Base-by-base conservation (phyloP, 2,797 vertebrate species). In the Huso huso region DNA sequence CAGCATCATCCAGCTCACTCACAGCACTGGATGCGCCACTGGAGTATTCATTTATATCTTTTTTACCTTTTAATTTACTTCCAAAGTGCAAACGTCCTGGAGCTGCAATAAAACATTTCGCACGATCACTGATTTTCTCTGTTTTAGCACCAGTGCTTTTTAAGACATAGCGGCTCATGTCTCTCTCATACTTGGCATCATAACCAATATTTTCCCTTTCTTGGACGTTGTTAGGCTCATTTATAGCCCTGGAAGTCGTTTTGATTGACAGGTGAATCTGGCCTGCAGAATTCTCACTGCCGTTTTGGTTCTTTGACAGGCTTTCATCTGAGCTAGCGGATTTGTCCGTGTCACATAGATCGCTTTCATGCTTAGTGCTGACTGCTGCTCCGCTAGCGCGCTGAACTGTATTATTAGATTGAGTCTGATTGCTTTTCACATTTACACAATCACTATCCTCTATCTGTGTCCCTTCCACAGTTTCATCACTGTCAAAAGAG, bases 1-100 rank as follows among this genome's bases (percentile, higher is more conserved):
- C 96, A 0, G 96, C 95, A 68, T 99, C 96, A 65, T 99, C 96
- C 81, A 97, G 85, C 74, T 99, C 96, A 51, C 96, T 99, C 65
- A 97, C 90, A 5, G 94, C 97, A 69, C 96, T 97, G 77, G 96
- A 99, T 62, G 93, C 94, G 1, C 96, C 95, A 18, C 96, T 98
- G 69, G 94, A 95, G 73, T 92, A 93, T 68, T 95, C 95, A n/a
- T 89, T 93, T 8, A 94, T 85, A 74, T 95, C 89, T 80, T 86
- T 78, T n/a, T n/a, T 90, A 59, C 88, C 81, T 76, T 87, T 87
- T 61, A 87, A 77, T 79, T 91, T 90, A 76, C 84, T 84, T 7
- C 88, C 87, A 6, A 93, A 88, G 74, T 96, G 94, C 80, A 95
- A 89, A 72, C 93, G 93, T 37, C 94, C 93, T 0, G 94, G 94